phyloP scores from a whole-genome alignment of 2,113 vertebrate genomes.

The Chaetops frenatus region DNA sequence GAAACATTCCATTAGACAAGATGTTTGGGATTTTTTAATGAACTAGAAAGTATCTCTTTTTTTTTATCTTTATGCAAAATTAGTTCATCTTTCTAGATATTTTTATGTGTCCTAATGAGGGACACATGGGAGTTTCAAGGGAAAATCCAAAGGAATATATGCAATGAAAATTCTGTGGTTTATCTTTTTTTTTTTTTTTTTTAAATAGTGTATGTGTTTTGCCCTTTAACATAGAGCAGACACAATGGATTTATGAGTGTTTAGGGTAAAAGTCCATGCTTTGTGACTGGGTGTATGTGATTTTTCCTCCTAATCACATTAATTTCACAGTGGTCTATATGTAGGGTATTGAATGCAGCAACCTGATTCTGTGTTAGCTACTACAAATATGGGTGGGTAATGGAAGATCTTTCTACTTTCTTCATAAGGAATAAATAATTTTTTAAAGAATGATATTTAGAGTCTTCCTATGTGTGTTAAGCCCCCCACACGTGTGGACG shows the following conservation, averaged over 20 bases:
- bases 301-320: background rate
- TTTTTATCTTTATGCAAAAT: background rate
- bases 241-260: background rate
- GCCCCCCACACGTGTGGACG: accelerated
- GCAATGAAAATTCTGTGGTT: background rate
- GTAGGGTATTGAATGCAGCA: background rate
- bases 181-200: background rate
- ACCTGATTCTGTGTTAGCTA: background rate
- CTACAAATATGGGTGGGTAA: accelerated
- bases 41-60: background rate
- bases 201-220: background rate
- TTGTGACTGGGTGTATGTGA: background rate
- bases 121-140: background rate
- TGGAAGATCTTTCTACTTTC: background rate
- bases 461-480: background rate
- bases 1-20: background rate
- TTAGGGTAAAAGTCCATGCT: background rate
- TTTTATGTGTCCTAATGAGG: background rate
- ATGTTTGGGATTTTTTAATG: background rate
- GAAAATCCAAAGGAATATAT: background rate
- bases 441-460: background rate
- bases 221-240: background rate
- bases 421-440: background rate
- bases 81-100: background rate
- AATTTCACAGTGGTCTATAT: background rate